These are phyloP conservation scores for Tenebrosternarchus preto DNA, from an alignment of 2,113 vertebrate genomes.

Conservation along the genomic window DNA sequence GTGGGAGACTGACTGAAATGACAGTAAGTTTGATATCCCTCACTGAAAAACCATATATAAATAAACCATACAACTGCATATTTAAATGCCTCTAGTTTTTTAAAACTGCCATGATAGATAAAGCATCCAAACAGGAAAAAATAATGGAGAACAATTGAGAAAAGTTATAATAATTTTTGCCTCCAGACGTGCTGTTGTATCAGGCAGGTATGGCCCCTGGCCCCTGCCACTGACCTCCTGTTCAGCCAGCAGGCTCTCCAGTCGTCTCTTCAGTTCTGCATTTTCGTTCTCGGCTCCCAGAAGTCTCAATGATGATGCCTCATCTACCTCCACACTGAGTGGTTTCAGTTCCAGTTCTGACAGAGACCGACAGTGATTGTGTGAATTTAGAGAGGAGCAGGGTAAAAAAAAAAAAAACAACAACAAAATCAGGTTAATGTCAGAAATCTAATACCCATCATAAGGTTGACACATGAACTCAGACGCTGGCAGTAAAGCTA, in stretches of 20 bases:
- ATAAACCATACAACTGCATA: too few relatives aligned
- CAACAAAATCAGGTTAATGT: not conserved
- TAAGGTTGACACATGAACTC: slow-evolving; percentile 10
- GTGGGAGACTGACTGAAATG: too few relatives aligned
- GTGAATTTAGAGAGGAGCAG: not conserved
- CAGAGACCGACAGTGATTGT: slow-evolving; percentile 5
- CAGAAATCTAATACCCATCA: slow-evolving; percentile 47
- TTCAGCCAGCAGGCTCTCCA: slow-evolving; percentile 72
- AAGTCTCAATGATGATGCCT: slow-evolving; percentile 74
- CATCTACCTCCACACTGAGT: slow-evolving; percentile 75
- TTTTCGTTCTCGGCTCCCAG: slow-evolving; percentile 79
- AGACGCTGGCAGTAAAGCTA: not conserved
- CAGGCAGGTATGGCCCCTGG: not conserved
- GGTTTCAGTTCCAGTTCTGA: slow-evolving; percentile 68
- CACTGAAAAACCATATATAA: too few relatives aligned
- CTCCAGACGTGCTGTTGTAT: not conserved
- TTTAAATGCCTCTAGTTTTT: too few relatives aligned
- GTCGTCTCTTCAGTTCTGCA: slow-evolving; percentile 69
- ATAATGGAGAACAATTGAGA: too few relatives aligned
- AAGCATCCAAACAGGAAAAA: too few relatives aligned
- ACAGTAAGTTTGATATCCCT: too few relatives aligned
- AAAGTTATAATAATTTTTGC: too few relatives aligned
- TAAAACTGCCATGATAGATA: too few relatives aligned
- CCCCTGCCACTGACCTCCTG: slow-evolving; percentile 68
- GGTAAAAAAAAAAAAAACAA: not conserved